Conservation (phyloP, 2,888 invertebrate species). For the Darwinula stevensoni region DNA sequence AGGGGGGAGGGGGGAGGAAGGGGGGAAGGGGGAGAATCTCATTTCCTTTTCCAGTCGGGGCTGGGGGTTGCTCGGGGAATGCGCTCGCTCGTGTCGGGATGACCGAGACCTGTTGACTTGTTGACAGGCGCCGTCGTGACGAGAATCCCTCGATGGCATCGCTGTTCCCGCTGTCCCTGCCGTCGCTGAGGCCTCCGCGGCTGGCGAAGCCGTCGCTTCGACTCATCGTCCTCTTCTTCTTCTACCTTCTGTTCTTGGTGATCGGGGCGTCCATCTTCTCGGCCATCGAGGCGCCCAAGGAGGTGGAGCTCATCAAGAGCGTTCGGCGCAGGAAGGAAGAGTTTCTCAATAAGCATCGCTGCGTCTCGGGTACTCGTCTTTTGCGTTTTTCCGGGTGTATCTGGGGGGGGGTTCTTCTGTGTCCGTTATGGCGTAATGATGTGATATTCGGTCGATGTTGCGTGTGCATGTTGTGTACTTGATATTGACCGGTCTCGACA, state of each 20-base stretch:
- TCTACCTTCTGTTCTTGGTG: constrained; percentile 27
- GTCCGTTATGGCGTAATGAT: no score
- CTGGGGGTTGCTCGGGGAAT: background rate
- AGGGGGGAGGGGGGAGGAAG: no score
- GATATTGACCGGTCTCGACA: no score
- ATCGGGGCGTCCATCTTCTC: constrained; percentile 48
- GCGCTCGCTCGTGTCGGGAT: background rate
- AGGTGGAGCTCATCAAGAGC: constrained; percentile 24
- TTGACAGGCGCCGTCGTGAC: background rate
- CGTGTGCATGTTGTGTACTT: no score
- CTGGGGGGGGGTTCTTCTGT: no score
- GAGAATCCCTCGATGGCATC: no score
- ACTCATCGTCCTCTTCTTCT: constrained; percentile 14
- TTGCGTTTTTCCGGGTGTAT: background rate
- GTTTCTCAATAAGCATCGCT: constrained; percentile 29
- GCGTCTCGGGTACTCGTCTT: constrained; percentile 29
- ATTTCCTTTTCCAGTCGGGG: no score
- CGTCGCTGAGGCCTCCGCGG: no score
- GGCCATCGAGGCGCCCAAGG: constrained; percentile 41
- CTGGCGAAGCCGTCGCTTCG: constrained; percentile 9
- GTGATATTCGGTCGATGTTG: no score
- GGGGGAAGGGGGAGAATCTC: no score
- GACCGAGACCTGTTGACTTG: background rate
- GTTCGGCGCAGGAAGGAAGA: constrained; percentile 24
- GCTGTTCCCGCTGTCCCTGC: no score